These are phyloP conservation scores for Excalfactoria chinensis DNA, from an alignment of 2,113 vertebrate species.

Conservation along the genomic window DNA sequence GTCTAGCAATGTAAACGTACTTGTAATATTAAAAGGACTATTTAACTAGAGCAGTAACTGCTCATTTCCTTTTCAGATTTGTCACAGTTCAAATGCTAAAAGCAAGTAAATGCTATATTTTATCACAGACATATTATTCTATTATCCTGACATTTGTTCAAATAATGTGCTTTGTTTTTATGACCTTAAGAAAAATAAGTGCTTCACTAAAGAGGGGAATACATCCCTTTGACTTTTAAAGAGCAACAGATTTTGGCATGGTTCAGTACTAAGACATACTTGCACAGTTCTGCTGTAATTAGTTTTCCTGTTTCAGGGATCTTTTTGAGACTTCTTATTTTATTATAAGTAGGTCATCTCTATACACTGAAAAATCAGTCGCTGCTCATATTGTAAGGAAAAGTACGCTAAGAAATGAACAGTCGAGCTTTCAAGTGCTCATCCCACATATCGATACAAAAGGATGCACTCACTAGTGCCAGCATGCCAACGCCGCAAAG, in stretches of 20 bases:
- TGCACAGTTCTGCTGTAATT: not conserved
- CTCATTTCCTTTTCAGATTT: constrained; percentile 54
- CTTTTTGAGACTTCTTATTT: not conserved
- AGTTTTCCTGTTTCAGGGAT: not conserved
- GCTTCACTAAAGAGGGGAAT: constrained; percentile 35
- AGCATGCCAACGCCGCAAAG: rapidly evolving
- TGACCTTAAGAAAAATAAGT: constrained; percentile 58
- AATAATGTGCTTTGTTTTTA: constrained; percentile 42
- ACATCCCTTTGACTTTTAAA: constrained; percentile 8
- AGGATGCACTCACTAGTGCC: not conserved
- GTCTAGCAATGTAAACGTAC: constrained; percentile 46
- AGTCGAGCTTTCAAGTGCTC: not conserved
- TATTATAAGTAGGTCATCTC: not conserved
- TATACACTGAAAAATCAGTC: not conserved
- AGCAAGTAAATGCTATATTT: constrained; percentile 41
- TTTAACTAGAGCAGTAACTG: constrained; percentile 56
- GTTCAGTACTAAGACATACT: not conserved
- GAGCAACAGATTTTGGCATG: not conserved
- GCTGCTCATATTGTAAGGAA: not conserved
- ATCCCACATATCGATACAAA: not conserved
- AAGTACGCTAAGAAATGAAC: not conserved
- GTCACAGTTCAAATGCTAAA: constrained; percentile 62
- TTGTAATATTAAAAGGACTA: constrained; percentile 61
- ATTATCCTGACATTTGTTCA: constrained; percentile 70
- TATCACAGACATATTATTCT: constrained; percentile 48